A percentile compares a stretch with the other conserved stretches of the same genome.
Evolutionary conservation across 2,888 invertebrate genomes (phyloP).

Genomic region (Ophion obscuratus): DNA sequence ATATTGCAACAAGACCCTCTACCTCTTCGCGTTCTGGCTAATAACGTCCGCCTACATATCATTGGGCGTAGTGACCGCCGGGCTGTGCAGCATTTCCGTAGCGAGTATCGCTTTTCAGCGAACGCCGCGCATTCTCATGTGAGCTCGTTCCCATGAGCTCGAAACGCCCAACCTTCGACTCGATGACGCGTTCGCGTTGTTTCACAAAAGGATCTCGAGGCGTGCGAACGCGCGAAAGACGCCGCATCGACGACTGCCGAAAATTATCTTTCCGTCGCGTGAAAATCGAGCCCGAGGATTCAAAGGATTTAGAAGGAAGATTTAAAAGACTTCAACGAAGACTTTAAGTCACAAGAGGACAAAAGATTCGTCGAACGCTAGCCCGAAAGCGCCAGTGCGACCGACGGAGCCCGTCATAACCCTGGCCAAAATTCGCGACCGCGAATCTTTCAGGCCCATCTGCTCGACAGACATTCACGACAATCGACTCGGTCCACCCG

Average conservation of each 20-base stretch:
- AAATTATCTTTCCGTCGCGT: not conserved
- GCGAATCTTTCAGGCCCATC: not conserved
- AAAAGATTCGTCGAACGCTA: not conserved
- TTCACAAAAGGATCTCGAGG: not conserved
- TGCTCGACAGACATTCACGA: not conserved
- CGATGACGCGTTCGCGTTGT: constrained; percentile 1
- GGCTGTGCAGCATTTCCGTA: constrained; percentile 86
- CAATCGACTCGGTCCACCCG: too few species aligned
- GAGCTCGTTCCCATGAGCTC: constrained; percentile 52
- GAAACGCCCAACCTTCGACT: not conserved
- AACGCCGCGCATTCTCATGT: constrained; percentile 74
- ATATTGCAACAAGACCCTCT: constrained; percentile 89
- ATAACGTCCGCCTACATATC: constrained; percentile 88
- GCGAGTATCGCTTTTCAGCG: constrained; percentile 84
- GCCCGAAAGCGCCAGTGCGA: too few species aligned
- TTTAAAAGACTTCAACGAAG: too few species aligned
- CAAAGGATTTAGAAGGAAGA: not conserved
- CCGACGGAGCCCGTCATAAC: not conserved
- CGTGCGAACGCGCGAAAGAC: not conserved
- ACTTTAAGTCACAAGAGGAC: not conserved
- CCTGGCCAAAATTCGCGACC: not conserved
- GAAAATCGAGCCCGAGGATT: not conserved
- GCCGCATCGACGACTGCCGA: not conserved
- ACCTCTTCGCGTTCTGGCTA: constrained; percentile 89
- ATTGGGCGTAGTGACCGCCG: constrained; percentile 85